A percentile compares a stretch with the other conserved stretches of the same genome.
Conservation (phyloP, 2,888 invertebrate species). For the Onthophagus sagittarius region DNA sequence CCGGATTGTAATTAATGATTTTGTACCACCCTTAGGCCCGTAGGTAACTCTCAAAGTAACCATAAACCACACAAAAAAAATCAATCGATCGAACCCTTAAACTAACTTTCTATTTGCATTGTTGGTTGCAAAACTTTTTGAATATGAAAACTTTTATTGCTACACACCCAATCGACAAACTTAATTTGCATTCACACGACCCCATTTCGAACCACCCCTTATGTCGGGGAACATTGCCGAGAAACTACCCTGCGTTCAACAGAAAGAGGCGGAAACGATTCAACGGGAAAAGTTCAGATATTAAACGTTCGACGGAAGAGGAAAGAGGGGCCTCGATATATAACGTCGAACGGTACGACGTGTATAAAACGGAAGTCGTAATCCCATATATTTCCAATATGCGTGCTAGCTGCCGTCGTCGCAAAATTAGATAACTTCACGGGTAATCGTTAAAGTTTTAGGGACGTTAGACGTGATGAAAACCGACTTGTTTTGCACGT, state of each 20-base stretch:
- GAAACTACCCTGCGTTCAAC: not conserved
- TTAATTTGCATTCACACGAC: slow-evolving; percentile 5
- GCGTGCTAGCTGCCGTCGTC: slow-evolving; percentile 14
- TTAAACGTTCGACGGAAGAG: slow-evolving; percentile 3
- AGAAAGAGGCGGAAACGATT: not conserved
- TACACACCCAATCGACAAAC: slow-evolving; percentile 5
- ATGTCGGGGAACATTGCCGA: not conserved
- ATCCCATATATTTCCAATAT: slow-evolving; percentile 26
- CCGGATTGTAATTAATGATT: not conserved
- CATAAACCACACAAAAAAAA: not conserved
- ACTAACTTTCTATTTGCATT: not conserved
- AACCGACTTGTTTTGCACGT: not conserved
- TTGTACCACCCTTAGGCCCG: not conserved
- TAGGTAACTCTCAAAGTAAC: not conserved
- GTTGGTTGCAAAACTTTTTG: not conserved
- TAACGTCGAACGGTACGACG: slow-evolving; percentile 18
- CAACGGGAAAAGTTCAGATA: slow-evolving; percentile 9
- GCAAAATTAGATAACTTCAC: slow-evolving; percentile 28
- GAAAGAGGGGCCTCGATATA: slow-evolving; percentile 11
- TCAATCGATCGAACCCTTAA: no score
- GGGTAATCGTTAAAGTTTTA: slow-evolving; percentile 29
- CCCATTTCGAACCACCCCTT: not conserved
- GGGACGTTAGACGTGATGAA: not conserved
- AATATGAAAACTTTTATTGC: slow-evolving; percentile 1
- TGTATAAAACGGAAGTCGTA: slow-evolving; percentile 24